A percentile compares a stretch with the other conserved stretches of the same genome.
phyloP scores from a whole-genome alignment of 23 tunicate species.

The Ciona savignyi region DNA sequence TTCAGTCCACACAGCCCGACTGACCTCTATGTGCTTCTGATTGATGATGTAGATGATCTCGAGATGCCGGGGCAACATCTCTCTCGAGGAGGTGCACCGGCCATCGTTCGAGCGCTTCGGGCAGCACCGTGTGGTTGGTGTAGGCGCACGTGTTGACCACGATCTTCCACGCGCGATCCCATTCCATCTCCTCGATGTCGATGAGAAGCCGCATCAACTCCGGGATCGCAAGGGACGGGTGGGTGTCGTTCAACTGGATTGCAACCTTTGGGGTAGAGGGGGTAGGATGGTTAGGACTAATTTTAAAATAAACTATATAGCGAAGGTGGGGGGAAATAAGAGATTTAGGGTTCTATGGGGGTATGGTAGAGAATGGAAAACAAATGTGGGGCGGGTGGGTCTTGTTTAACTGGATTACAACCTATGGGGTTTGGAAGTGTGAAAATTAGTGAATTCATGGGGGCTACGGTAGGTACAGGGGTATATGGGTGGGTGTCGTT shows the following conservation, averaged over 20 bases:
- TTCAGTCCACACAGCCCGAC: neutral
- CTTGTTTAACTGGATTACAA: too few relatives aligned
- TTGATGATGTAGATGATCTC: slow-evolving; percentile 96
- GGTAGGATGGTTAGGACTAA: too few relatives aligned
- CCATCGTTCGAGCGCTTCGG: slow-evolving; percentile 98
- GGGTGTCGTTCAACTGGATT: slow-evolving; percentile 95
- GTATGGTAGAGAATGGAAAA: too few relatives aligned
- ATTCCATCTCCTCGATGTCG: slow-evolving; percentile 75
- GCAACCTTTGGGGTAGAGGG: slow-evolving; percentile 61
- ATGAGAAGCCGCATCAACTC: slow-evolving; percentile 85
- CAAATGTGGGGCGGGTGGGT: too few relatives aligned
- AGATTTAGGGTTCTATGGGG: too few relatives aligned
- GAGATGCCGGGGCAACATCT: slow-evolving; percentile 91
- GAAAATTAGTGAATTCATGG: too few relatives aligned
- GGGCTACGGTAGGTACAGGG: too few relatives aligned
- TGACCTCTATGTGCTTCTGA: slow-evolving; percentile 73
- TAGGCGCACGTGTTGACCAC: slow-evolving; percentile 86
- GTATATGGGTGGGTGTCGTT: too few relatives aligned
- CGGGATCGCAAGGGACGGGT: slow-evolving; percentile 96
- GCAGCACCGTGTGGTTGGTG: slow-evolving; percentile 99
- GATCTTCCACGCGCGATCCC: slow-evolving; percentile 91
- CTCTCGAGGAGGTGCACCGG: slow-evolving; percentile 83
- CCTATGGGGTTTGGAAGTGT: too few relatives aligned
- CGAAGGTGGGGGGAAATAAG: too few relatives aligned
- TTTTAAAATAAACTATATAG: too few relatives aligned